These are phyloP conservation scores for Ceyx margarethae DNA, from an alignment of 2,113 vertebrate genomes.

Conservation along the genomic window DNA sequence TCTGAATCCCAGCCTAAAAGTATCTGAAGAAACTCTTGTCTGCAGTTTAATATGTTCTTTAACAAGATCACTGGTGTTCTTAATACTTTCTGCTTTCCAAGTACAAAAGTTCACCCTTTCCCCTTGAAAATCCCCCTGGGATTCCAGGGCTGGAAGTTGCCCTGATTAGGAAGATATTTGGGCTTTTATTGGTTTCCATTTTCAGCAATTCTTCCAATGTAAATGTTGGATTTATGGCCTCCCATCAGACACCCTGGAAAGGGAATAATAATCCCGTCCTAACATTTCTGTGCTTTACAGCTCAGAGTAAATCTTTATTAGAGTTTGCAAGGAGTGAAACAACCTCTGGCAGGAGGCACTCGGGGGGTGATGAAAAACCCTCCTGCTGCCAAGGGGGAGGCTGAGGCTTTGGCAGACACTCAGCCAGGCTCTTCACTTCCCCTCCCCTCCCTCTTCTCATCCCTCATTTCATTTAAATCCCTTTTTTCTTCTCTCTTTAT, in stretches of 20 bases:
- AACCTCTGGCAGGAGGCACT: neutral
- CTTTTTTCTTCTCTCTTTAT: neutral
- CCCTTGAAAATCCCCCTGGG: neutral
- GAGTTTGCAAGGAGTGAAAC: neutral
- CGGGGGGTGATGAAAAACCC: neutral
- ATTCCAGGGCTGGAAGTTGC: neutral
- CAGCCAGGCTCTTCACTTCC: neutral
- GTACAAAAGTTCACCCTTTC: neutral
- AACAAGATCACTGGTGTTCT: neutral
- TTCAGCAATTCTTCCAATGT: neutral
- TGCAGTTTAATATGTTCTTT: neutral
- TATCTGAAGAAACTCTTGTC: neutral
- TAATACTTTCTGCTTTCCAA: neutral
- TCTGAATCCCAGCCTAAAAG: neutral
- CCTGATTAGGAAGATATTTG: neutral
- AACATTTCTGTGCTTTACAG: neutral
- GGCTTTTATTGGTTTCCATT: neutral
- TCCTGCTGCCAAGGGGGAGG: neutral
- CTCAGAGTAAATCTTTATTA: neutral
- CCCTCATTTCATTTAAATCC: neutral
- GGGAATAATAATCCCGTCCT: neutral
- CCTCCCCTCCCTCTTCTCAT: rapidly evolving
- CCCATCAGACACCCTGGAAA: neutral
- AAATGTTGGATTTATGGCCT: conserved; percentile 3
- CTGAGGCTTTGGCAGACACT: neutral